Evolutionary conservation across 1,140 invertebrate genomes (phyloP), one percentile per base, ranked within the genome.

Genomic region (Trinorchestia longiramus): DNA sequence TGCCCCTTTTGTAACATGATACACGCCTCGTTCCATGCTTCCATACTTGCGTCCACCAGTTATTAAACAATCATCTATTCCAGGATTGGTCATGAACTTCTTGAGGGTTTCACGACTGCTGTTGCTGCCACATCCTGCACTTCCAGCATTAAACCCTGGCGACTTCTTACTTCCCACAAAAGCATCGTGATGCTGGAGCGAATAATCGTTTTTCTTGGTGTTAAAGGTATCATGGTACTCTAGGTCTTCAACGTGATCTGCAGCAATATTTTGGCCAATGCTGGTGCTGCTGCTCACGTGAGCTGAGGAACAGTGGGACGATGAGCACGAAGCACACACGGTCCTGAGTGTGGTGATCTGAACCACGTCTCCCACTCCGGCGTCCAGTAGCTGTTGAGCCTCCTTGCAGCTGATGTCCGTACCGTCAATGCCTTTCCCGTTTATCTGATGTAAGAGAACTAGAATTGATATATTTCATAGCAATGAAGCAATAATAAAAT

Each of bases 281-380:
- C 92, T 94, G 44, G 92, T 36, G 43, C 43, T 43, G 43, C 92
- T 90, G 47, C 44, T 45, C 4, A 77, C 47, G 43, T 88, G 62
- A 40, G 62, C 95, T 6, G 87, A 36, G 43, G 95, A 95, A 28
- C 43, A 57, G 44, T 87, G 95, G 40, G 95, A 87, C 40, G 90
- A 45, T 36, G 90, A 40, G 19, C 90, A 96, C 28, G 43, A 44
- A 36, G 95, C 43, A 45, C 95, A 77, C 42, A 95, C 47, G 36
- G 96, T 96, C 96, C 96, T 96, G n/a, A 97, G 95, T 36, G 96
- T 97, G 43, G 96, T 96, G 47, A 96, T 95, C 95, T 96, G 96
- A 43, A 96, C 95, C 91, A 96, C 96, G 42, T 97, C 96, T 11
- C 96, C 96, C 6, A 94, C 92, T 1, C 95, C 96, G 8, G 97